These are phyloP conservation scores for Thaleichthys pacificus DNA, from an alignment of 2,797 vertebrate species.

Conservation along the genomic window DNA sequence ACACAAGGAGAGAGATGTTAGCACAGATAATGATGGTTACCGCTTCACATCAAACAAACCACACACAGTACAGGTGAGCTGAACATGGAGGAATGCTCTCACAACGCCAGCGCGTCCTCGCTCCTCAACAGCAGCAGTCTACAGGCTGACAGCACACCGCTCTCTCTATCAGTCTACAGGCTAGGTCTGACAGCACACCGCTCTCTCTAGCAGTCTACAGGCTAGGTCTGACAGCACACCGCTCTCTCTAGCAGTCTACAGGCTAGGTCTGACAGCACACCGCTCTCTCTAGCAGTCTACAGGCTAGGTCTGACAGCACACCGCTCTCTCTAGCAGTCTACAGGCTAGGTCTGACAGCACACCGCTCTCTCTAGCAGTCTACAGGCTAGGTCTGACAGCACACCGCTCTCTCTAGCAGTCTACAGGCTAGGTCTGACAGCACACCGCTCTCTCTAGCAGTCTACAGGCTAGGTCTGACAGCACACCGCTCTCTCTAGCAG, in stretches of 20 bases:
- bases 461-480: too few relatives aligned
- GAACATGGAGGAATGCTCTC: background rate
- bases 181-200: too few relatives aligned
- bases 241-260: background rate
- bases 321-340: background rate
- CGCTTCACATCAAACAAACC: background rate
- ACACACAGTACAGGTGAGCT: background rate
- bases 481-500: background rate
- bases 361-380: background rate
- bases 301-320: too few relatives aligned
- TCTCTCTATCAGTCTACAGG: background rate
- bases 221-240: too few relatives aligned
- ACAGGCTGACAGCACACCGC: too few relatives aligned
- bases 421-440: too few relatives aligned
- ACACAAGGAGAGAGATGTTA: constrained; percentile 71
- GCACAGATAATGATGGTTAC: constrained; percentile 32
- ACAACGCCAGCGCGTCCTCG: too few relatives aligned
- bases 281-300: background rate
- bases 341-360: too few relatives aligned
- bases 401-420: background rate
- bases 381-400: too few relatives aligned
- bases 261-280: too few relatives aligned
- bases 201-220: background rate
- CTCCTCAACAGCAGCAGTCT: background rate
- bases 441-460: background rate